Conservation (phyloP, 2,797 vertebrate species). For the Lacerta agilis region DNA sequence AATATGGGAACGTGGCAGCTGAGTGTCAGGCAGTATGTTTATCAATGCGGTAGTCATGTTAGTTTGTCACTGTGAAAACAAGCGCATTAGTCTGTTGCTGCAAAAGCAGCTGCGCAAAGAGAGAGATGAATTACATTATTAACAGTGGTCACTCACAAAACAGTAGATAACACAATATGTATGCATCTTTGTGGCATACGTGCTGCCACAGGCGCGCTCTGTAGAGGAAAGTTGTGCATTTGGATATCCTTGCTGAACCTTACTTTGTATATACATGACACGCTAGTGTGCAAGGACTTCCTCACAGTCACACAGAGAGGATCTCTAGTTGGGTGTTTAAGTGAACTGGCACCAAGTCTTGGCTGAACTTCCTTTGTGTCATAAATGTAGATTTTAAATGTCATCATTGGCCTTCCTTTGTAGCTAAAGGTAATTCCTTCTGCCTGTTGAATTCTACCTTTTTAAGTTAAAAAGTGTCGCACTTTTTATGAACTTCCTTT, state of each 20-base stretch:
- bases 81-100: no score
- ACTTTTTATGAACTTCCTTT: no score
- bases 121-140: no score
- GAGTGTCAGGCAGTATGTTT: background rate
- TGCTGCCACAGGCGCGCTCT: background rate
- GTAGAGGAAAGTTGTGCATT: background rate
- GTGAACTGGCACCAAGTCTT: background rate
- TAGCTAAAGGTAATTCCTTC: background rate
- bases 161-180: no score
- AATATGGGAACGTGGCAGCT: background rate
- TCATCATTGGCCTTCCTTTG: background rate
- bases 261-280: background rate
- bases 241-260: background rate
- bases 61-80: no score
- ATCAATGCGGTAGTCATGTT: no score
- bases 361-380: background rate
- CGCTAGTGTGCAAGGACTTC: background rate
- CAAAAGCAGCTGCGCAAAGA: no score
- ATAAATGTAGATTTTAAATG: background rate
- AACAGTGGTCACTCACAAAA: no score
- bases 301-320: background rate
- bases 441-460: fast-evolving
- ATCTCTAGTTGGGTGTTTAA: background rate
- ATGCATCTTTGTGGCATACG: background rate
- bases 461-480: background rate